These are phyloP conservation scores for Cephalopterus ornatus DNA, from an alignment of 2,113 vertebrate genomes.

Conservation along the genomic window DNA sequence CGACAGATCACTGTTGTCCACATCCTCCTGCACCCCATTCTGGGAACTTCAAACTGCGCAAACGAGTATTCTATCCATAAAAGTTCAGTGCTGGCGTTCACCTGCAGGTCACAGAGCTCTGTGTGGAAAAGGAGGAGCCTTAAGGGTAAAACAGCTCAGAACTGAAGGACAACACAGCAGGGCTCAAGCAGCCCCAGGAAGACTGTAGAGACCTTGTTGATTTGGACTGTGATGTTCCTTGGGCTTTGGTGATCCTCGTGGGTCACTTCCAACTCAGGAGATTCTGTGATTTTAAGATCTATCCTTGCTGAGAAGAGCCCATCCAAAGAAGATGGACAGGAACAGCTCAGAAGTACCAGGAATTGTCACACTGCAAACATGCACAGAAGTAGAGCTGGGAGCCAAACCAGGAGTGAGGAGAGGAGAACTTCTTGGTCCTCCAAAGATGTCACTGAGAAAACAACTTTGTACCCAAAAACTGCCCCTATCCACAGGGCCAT, in stretches of 20 bases:
- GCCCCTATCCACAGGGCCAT: not conserved
- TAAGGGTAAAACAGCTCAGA: not conserved
- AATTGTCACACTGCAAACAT: not conserved
- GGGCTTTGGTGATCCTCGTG: not conserved
- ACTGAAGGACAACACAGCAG: not conserved
- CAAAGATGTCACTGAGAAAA: not conserved
- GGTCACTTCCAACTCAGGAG: not conserved
- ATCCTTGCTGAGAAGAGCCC: not conserved
- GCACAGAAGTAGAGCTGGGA: not conserved
- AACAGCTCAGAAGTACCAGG: not conserved
- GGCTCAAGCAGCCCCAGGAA: not conserved
- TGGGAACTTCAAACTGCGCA: not conserved
- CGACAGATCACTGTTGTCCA: not conserved
- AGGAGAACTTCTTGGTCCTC: not conserved
- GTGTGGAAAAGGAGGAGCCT: not conserved
- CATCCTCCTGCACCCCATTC: not conserved
- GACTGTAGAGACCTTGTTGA: accelerated
- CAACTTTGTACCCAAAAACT: not conserved
- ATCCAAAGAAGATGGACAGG: not conserved
- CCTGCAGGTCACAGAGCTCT: not conserved
- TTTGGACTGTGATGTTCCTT: not conserved
- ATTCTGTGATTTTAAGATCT: not conserved
- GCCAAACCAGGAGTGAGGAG: too few species aligned
- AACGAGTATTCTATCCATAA: not conserved
- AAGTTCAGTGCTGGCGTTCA: not conserved